Conservation (phyloP, 2,797 vertebrate genomes). For the Gambusia yucatana region DNA sequence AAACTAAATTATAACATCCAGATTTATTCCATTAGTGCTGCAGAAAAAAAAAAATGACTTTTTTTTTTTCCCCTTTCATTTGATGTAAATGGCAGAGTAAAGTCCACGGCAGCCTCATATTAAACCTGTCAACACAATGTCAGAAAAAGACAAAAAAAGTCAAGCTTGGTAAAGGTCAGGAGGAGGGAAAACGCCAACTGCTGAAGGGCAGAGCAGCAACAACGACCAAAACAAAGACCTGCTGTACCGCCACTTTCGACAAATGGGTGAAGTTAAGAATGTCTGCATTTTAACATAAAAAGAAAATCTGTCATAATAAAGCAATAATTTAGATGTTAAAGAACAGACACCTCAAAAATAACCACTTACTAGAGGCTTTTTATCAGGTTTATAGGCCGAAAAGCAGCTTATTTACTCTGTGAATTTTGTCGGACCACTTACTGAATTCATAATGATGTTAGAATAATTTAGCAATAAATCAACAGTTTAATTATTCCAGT, state of each 20-base stretch:
- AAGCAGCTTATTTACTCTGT: neutral
- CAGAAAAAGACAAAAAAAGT: slow-evolving; percentile 39
- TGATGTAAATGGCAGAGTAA: slow-evolving; percentile 62
- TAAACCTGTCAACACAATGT: slow-evolving; percentile 58
- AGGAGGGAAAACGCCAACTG: slow-evolving; percentile 57
- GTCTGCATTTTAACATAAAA: neutral
- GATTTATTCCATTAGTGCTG: slow-evolving; percentile 34
- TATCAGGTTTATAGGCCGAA: neutral
- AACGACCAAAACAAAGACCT: slow-evolving; percentile 45
- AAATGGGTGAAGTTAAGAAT: slow-evolving; percentile 40
- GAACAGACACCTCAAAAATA: neutral
- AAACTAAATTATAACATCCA: slow-evolving; percentile 41
- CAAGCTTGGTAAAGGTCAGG: slow-evolving; percentile 73
- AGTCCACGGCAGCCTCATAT: slow-evolving; percentile 40
- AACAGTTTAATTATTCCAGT: neutral
- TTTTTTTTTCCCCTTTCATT: slow-evolving; percentile 49
- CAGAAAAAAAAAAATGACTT: slow-evolving; percentile 10
- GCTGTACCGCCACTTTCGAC: slow-evolving; percentile 49
- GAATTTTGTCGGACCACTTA: neutral
- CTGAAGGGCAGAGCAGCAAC: slow-evolving; percentile 50
- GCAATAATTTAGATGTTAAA: neutral
- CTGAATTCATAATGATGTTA: neutral
- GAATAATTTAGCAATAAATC: neutral
- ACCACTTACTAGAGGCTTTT: neutral
- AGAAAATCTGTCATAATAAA: neutral